Evolutionary conservation across 2,113 vertebrate genomes (phyloP).

Genomic region (Toxotes jaculatrix): DNA sequence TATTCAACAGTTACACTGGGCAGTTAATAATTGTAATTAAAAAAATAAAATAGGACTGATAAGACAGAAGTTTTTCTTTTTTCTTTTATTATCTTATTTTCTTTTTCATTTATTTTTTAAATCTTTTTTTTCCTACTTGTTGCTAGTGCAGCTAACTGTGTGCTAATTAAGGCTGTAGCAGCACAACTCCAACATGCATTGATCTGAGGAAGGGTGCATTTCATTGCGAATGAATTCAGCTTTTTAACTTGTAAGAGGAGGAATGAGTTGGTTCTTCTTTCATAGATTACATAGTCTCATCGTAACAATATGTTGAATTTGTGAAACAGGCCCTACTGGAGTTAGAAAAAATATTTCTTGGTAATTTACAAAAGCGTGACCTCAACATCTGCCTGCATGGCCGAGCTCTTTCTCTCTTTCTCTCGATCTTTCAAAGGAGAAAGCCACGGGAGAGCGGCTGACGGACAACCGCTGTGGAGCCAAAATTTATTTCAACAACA

Average conservation of each 20-base stretch:
- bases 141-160: background rate
- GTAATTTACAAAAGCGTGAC: slow-evolving; percentile 37
- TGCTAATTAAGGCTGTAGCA: background rate
- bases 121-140: background rate
- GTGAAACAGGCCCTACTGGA: slow-evolving; percentile 17
- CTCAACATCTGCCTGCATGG: slow-evolving; percentile 38
- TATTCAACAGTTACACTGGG: background rate
- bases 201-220: background rate
- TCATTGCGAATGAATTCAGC: background rate
- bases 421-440: slow-evolving; percentile 20
- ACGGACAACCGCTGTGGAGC: slow-evolving; percentile 71
- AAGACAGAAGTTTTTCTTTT: too few species aligned
- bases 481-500: slow-evolving; percentile 78
- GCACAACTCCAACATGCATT: background rate
- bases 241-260: background rate
- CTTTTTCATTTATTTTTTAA: too few species aligned
- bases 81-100: too few species aligned
- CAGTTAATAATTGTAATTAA: background rate
- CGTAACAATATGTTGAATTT: slow-evolving; percentile 8
- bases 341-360: slow-evolving; percentile 30
- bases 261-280: background rate
- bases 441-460: slow-evolving; percentile 55
- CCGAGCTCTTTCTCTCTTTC: slow-evolving; percentile 17
- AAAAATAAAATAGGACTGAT: too few species aligned
- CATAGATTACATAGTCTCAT: background rate